Base-by-base conservation (phyloP, 2,113 vertebrate genomes). In the Calyptommatus sinebrachiatus region DNA sequence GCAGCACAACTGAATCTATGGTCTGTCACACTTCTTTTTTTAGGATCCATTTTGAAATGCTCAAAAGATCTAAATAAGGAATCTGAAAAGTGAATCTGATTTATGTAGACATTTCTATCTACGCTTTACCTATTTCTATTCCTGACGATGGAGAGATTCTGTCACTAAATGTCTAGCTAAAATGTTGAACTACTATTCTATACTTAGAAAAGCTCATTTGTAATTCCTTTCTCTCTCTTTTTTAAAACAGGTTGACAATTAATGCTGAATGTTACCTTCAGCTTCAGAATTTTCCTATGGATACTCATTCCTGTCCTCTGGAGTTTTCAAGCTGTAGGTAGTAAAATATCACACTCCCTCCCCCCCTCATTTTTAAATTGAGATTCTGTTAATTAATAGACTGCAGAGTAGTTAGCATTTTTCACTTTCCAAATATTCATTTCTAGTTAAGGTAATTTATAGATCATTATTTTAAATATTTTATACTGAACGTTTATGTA, bases 221-320 rank as follows among this genome's bases (percentile, higher is more conserved):
- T 57, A 57, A 57, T 16, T 18, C 24, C 22, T 24, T 35, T 7
- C 28, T 35, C 7, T 0, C 5, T 80, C 79, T 45, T 28, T 92
- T 93, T 94, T 88, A 91, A 92, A 92, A 95, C 92, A 99, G 98
- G 93, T 94, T 99, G 95, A 99, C 98, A 92, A 99, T 99, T 95
- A 98, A 98, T 95, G 98, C 97, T 92, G 97, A 99, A 94, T 99
- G 98, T 91, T 99, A 99, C 89, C 97, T 99, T 95, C 98, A 99
- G 93, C 97, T 99, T 94, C 97, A 99, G 95, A 98, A 99, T 93
- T 99, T 99, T 95, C 97, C 97, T 83, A 99, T 99, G 98, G 98
- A 99, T 94, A 97, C 98, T 83, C 97, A 99, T 90, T 99, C 98
- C 83, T 99, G 98, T 91, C 98, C 98, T 50, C 93, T 99, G 95